Evolutionary conservation across 2,113 vertebrate genomes (phyloP), one percentile per base, ranked within the genome.

Genomic region (Penelope pileata): DNA sequence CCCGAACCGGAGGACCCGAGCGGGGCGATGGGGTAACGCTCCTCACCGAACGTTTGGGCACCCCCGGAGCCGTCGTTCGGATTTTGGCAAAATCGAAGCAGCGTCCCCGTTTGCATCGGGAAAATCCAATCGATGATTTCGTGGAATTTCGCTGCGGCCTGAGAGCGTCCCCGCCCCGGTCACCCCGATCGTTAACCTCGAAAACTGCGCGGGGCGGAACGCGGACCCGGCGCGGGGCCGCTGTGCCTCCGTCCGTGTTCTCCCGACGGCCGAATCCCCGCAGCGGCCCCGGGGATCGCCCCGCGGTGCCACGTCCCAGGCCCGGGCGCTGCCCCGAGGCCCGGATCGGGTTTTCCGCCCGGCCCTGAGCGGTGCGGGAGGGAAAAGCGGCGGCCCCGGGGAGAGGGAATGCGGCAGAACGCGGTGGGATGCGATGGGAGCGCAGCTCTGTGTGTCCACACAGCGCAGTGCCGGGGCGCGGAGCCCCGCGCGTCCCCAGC

Each of bases 71-170:
- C 53, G 64, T 76, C 7, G 56, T 83, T 93, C 68, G 48, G 32
- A 1, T n/a, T 1, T 14, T 48, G 38, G 21, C 13, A 29, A 70
- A 73, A 80, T 24, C 79, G 36, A n/a, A 78, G 51, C 83, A 86
- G 72, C 0, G 0, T 45, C 53, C 10, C 19, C 14, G 26, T 81
- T 86, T 43, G 27, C 56, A 32, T 8, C 0, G 5, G 15, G 23
- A 53, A 70, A 78, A 68, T 12, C 6, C 43, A 81, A 72, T 18
- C 1, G 12, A 51, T 34, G 66, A 16, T 66, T 81, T 66, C 53
- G 38, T 17, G 8, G 19, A 30, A 1, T 22, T 86, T 85, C 58
- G 7, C 2, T 1, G 1, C 9, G 72, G 50, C 70, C 83, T 19
- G 42, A 16, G 51, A 38, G 2, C 0, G 0, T 81, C 91, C 62